A percentile compares a stretch with the other conserved stretches of the same genome.
Conservation (phyloP, 2,113 vertebrate species). For the Bos indicus region DNA sequence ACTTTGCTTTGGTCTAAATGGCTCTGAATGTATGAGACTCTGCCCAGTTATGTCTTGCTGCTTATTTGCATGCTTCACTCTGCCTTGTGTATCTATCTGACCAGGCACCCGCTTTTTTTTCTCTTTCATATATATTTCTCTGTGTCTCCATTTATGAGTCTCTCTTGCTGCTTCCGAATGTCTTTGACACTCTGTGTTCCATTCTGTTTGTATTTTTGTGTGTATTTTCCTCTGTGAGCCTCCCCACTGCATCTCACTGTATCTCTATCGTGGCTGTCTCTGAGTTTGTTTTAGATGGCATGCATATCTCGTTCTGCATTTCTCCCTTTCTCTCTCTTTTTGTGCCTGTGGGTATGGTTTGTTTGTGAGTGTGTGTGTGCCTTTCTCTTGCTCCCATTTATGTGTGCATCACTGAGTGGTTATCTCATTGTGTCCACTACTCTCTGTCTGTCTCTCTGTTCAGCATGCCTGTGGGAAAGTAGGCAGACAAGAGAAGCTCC, state of each 20-base stretch:
- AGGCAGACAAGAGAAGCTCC: background rate
- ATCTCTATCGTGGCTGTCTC: too few relatives aligned
- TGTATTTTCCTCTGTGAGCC: background rate
- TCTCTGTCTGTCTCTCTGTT: background rate
- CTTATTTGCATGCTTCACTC: background rate
- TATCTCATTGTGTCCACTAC: background rate
- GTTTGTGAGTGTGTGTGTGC: background rate
- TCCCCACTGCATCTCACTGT: background rate
- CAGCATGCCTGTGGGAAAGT: background rate
- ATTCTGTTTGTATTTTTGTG: background rate
- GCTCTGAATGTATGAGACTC: background rate
- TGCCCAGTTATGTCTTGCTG: background rate
- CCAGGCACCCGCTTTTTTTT: background rate
- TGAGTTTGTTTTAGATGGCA: background rate
- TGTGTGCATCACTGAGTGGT: background rate
- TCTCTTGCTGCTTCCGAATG: background rate
- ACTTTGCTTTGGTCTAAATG: background rate
- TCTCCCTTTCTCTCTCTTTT: background rate
- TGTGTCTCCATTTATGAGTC: background rate
- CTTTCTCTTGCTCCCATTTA: background rate
- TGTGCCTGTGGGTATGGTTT: background rate
- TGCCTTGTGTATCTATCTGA: background rate
- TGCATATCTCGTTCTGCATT: background rate
- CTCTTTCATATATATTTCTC: background rate
- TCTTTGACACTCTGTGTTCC: background rate